Base-by-base conservation (phyloP, 2,113 vertebrate genomes). In the Antechinus flavipes region DNA sequence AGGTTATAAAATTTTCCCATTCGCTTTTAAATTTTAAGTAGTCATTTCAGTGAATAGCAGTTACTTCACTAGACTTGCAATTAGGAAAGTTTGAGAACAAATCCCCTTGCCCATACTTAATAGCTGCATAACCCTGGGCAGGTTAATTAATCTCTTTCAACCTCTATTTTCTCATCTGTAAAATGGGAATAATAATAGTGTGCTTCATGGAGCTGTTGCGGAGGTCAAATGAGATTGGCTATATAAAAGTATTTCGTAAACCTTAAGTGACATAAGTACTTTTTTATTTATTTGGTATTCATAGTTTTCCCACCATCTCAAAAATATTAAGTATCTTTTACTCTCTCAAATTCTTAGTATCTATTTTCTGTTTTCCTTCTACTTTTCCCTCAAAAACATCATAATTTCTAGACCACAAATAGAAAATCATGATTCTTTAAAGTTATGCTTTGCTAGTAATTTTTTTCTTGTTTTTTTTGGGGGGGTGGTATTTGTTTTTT, bases 251-350 rank as follows among this genome's bases (percentile, higher is more conserved):
- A 61, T 27, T 61, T 68, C 16, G 35, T 68, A 35, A 61, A 12
- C 2, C 30, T 68, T 35, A 68, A 68, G 30, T 10, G 35, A 68
- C 61, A 68, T 68, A 35, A 0, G 0, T 68, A 30, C 35, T 16
- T 76, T 76, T 76, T 12, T 76, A 76, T 76, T 76, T 76, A 53
- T 89, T 93, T 54, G 94, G 94, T 9, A 93, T 91, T 84, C 89
- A 91, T 42, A 92, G 5, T 54, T 94, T 96, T 90, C 89, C 42
- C 55, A 95, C 30, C 91, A 97, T 27, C 27, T 76, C 53, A 96
- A 96, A n/a, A 97, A 52, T 58, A 93, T 42, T 93, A 95, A 68
- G 54, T 90, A 50, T 68, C 53, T 55, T 52, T 93, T 90, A 92
- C 61, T 30, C 91, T 92, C 58, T 55, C 23, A 23, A 9, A 35